Evolutionary conservation across 1,140 invertebrate genomes (phyloP), one percentile per base, ranked within the genome.

Genomic region (Aricia agestis): DNA sequence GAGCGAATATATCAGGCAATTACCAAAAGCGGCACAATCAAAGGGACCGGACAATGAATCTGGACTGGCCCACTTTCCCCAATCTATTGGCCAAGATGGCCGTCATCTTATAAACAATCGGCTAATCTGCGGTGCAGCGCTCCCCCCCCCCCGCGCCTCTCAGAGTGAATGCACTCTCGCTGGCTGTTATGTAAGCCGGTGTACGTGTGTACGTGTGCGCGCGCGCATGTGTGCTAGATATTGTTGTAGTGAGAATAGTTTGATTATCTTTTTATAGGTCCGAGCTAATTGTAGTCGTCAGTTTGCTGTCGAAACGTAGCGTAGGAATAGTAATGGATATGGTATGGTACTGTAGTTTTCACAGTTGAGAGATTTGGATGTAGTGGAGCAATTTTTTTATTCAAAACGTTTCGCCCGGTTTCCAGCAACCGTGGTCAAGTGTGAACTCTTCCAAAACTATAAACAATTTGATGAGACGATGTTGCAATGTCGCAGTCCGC

Each of bases 141-240:
- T 85, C 36, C 36, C 36, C 36, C 6, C 36, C 6, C 36, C 6
- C 36, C 61, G 68, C 67, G 68, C 61, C 59, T 52, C 71, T 68
- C 76, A 73, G 82, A 88, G 86, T 86, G 82, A 88, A 87, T 87
- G 86, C 86, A 86, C 86, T 86, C 83, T 84, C 82, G 80, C 79
- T 76, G 69, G 68, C 52, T 78, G 80, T 88, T 88, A 86, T 79
- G 82, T 86, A 86, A 88, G 79, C 78, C 58, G 72, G 72, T 78
- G 73, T 76, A 71, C 68, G 77, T 79, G 75, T 78, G 76, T 72
- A 66, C 61, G 58, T 67, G 57, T 68, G 63, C 52, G 76, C 66
- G 71, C 74, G 77, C 77, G 77, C 66, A 68, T 69, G 78, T 75
- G 76, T 66, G 75, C 69, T 74, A 76, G 74, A 78, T 74, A 77